A percentile compares a stretch with the other conserved stretches of the same genome.
These are phyloP conservation scores for Parambassis ranga DNA, from an alignment of 2,797 vertebrate species.

Conservation along the genomic window DNA sequence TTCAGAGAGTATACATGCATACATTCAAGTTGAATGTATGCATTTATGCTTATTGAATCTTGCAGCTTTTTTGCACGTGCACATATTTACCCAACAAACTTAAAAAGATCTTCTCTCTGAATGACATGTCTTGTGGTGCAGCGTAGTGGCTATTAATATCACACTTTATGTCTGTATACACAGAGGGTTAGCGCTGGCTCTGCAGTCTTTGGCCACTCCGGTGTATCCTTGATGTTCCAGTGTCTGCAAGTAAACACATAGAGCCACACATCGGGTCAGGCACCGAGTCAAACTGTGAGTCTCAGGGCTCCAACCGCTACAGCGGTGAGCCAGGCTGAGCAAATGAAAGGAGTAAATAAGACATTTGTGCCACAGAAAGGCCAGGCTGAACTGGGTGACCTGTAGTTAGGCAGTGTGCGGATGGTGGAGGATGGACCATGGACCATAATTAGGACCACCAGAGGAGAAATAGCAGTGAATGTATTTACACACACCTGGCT, in stretches of 20 bases:
- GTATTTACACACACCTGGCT: not conserved
- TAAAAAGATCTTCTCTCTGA: too few species aligned
- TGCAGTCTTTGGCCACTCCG: not conserved
- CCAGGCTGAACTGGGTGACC: conserved; percentile 55
- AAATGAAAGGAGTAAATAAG: conserved; percentile 55
- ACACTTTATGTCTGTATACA: conserved; percentile 1
- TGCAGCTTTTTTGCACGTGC: too few species aligned
- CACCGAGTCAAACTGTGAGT: conserved; percentile 23
- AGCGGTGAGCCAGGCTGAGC: conserved; percentile 29
- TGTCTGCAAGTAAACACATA: conserved; percentile 39
- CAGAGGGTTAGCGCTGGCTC: not conserved
- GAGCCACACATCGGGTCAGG: conserved; percentile 39
- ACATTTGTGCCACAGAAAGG: conserved; percentile 39
- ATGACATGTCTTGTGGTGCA: too few species aligned
- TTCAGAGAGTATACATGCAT: too few species aligned
- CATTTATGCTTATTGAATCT: too few species aligned
- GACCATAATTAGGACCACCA: conserved; percentile 20
- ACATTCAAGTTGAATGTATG: too few species aligned
- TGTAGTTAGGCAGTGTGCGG: not conserved
- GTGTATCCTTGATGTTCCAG: conserved; percentile 21
- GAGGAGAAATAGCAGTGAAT: not conserved
- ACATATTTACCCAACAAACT: too few species aligned
- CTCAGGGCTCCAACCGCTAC: conserved; percentile 40
- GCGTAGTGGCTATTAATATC: too few species aligned
- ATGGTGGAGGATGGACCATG: not conserved